Evolutionary conservation across 2,113 vertebrate genomes (phyloP).

Genomic region (Camelus bactrianus): DNA sequence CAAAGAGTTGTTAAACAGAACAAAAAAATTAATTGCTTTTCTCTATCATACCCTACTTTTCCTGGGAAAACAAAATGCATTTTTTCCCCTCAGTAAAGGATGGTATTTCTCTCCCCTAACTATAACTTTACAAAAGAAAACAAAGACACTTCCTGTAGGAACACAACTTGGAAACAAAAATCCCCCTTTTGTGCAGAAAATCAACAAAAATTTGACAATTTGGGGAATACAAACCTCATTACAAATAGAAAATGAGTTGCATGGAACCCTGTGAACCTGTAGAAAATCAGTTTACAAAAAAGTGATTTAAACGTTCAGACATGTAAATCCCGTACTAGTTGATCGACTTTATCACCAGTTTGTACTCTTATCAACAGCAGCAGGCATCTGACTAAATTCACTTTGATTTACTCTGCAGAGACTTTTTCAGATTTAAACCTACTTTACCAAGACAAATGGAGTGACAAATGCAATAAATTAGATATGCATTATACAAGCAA

Average conservation of each 20-base stretch:
- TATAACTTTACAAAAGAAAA: not conserved
- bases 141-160: rapidly evolving
- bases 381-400: slow-evolving; percentile 43
- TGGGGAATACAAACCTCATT: not conserved
- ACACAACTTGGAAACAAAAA: not conserved
- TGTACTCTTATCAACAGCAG: slow-evolving; percentile 57
- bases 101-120: not conserved
- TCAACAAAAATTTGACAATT: not conserved
- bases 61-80: not conserved
- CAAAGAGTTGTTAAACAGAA: not conserved
- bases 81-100: not conserved
- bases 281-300: slow-evolving; percentile 47
- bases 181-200: not conserved
- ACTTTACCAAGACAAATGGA: slow-evolving; percentile 76
- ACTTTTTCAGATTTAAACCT: slow-evolving; percentile 69
- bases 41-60: not conserved
- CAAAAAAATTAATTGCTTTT: not conserved
- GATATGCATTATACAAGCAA: slow-evolving; percentile 37
- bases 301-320: slow-evolving; percentile 42
- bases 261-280: not conserved
- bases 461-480: slow-evolving; percentile 74
- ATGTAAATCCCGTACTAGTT: slow-evolving; percentile 47
- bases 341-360: slow-evolving; percentile 37
- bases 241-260: slow-evolving; percentile 28
- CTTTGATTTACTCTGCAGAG: slow-evolving; percentile 65